These are phyloP conservation scores for Parthenolecanium corni DNA, from an alignment of 2,888 invertebrate species.

Conservation along the genomic window DNA sequence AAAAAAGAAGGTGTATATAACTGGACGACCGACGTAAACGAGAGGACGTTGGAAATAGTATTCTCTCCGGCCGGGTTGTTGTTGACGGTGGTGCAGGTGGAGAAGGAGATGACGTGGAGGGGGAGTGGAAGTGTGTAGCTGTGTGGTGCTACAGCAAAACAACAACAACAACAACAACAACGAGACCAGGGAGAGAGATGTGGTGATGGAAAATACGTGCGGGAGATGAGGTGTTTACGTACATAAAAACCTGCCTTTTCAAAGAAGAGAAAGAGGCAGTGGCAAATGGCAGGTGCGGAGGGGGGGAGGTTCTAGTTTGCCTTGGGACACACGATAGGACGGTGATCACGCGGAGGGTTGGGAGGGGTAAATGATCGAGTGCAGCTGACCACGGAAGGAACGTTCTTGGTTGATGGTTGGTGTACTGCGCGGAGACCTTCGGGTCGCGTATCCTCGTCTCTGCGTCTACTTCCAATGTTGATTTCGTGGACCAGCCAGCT, in stretches of 20 bases:
- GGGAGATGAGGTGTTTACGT: slow-evolving; percentile 12
- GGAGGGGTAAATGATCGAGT: background rate
- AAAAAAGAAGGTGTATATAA: slow-evolving; percentile 8
- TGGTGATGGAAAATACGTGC: slow-evolving; percentile 22
- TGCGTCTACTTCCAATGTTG: slow-evolving; percentile 8
- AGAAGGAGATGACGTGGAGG: no score
- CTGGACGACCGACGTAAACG: background rate
- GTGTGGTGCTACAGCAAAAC: no score
- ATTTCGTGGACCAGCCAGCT: slow-evolving; percentile 20
- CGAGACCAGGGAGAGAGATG: background rate
- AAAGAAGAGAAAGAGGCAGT: no score
- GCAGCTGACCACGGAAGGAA: slow-evolving; percentile 26
- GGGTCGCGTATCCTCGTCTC: no score
- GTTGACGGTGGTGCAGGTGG: no score
- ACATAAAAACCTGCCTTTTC: slow-evolving; percentile 1
- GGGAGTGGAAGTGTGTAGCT: no score
- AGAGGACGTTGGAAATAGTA: no score
- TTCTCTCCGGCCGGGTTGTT: no score
- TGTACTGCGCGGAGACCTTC: no score
- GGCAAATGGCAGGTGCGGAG: no score
- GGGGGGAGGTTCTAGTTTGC: slow-evolving; percentile 23
- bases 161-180: no score
- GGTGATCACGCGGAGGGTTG: slow-evolving; percentile 12
- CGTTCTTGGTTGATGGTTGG: background rate
- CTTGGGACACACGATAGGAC: slow-evolving; percentile 13